Conservation (phyloP, 2,888 invertebrate genomes). For the Ectemnius lituratus region DNA sequence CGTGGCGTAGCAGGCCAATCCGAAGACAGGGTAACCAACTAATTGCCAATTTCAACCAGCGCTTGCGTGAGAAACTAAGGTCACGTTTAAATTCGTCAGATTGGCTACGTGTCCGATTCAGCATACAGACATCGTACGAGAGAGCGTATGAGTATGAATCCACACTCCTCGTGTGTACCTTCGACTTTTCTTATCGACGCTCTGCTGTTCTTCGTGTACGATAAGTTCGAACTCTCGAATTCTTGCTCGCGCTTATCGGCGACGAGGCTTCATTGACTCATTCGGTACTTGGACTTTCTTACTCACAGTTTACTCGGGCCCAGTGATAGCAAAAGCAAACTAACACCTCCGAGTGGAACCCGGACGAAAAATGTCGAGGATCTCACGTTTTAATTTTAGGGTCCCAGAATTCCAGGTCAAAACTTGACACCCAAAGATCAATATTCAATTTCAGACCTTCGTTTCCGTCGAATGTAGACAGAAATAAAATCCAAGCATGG, state of each 20-base stretch:
- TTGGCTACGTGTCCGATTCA: conserved; percentile 13
- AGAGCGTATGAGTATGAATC: background rate
- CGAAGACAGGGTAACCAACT: conserved; percentile 58
- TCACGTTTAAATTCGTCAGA: conserved; percentile 41
- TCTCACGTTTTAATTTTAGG: background rate
- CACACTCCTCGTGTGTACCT: conserved; percentile 10
- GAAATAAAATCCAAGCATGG: no score
- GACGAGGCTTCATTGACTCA: conserved; percentile 1
- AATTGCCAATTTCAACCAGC: conserved; percentile 63
- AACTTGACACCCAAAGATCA: no score
- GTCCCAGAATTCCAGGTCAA: no score
- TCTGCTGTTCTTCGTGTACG: conserved; percentile 8
- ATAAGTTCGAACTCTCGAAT: conserved; percentile 18
- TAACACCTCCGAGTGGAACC: no score
- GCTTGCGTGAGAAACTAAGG: conserved; percentile 39
- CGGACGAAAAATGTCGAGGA: background rate
- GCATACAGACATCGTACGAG: background rate
- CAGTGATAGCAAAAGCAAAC: background rate
- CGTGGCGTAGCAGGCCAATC: conserved; percentile 34
- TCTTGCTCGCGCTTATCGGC: conserved; percentile 27
- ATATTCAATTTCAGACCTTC: no score
- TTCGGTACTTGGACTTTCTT: background rate
- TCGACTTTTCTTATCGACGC: conserved; percentile 28
- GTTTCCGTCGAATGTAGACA: no score
- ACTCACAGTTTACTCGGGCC: background rate